A percentile compares a stretch with the other conserved stretches of the same genome.
phyloP scores from a whole-genome alignment of 2,113 vertebrate species.

The Cricetomys ansorgei region DNA sequence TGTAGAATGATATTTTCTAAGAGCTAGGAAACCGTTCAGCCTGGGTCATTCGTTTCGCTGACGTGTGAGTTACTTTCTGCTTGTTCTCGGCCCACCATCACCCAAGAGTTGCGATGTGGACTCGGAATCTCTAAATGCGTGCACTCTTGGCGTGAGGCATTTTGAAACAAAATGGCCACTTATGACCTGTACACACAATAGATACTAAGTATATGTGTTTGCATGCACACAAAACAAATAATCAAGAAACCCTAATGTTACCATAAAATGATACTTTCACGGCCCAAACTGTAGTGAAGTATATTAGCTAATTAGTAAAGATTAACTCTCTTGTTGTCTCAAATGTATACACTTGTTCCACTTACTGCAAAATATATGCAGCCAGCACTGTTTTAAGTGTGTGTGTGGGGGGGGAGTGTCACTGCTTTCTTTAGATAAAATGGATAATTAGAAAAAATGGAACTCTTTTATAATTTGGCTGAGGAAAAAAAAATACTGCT shows the following conservation, averaged over 20 bases:
- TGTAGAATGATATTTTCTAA: neutral
- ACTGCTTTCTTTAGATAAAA: neutral
- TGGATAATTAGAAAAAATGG: neutral
- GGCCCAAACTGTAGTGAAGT: neutral
- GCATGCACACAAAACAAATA: neutral
- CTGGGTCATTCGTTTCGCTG: neutral
- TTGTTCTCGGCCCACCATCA: constrained; percentile 7
- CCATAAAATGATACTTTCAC: neutral
- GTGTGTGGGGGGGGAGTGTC: too few species aligned
- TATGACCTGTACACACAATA: neutral
- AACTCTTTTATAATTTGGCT: neutral
- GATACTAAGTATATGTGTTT: neutral
- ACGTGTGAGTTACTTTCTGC: neutral
- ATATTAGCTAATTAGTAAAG: neutral
- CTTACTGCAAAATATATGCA: neutral
- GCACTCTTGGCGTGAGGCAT: neutral
- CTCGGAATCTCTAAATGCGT: neutral
- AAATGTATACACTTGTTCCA: neutral
- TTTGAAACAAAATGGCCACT: constrained; percentile 15
- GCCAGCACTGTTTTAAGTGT: neutral
- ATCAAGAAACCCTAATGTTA: neutral
- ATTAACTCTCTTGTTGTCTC: neutral
- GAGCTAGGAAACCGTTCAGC: neutral
- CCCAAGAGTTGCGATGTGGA: too few species aligned
- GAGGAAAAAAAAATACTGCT: neutral